A percentile compares a stretch with the other conserved stretches of the same genome.
These are phyloP conservation scores for Choristoneura rosaceana DNA, from an alignment of 2,888 invertebrate genomes.

Conservation along the genomic window DNA sequence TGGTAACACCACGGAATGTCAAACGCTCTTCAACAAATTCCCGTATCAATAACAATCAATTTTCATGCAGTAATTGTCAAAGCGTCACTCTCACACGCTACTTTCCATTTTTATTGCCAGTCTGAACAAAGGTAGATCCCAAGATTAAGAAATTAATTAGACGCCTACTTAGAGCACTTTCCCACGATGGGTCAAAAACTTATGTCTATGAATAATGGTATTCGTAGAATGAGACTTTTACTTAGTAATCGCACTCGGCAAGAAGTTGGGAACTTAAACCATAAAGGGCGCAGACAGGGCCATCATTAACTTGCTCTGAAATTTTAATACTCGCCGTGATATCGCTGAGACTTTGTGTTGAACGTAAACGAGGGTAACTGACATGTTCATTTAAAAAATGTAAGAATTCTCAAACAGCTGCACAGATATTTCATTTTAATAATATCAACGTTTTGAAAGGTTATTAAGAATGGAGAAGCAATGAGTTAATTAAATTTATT, in stretches of 20 bases:
- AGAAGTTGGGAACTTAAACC: conserved; percentile 28
- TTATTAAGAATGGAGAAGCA: neutral
- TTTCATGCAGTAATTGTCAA: conserved; percentile 13
- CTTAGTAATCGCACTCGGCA: conserved; percentile 26
- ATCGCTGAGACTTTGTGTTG: conserved; percentile 11
- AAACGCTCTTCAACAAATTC: neutral
- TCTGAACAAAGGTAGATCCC: conserved; percentile 32
- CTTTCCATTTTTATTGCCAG: conserved; percentile 41
- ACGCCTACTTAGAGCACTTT: conserved; percentile 32
- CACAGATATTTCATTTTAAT: neutral
- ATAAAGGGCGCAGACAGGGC: conserved; percentile 31
- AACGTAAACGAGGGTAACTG: neutral
- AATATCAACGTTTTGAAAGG: neutral
- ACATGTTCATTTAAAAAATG: conserved; percentile 1
- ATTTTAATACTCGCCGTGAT: conserved; percentile 16
- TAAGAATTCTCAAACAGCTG: neutral
- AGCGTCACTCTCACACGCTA: conserved; percentile 29
- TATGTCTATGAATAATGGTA: conserved; percentile 33
- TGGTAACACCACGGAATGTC: neutral
- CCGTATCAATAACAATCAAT: conserved; percentile 19
- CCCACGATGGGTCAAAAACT: conserved; percentile 41
- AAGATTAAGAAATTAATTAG: conserved; percentile 39
- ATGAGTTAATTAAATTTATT: conserved; percentile 2
- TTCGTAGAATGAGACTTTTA: conserved; percentile 37
- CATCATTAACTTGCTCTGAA: conserved; percentile 26